Base-by-base conservation (phyloP, 1,140 invertebrate genomes). In the Bilobella aurantiaca region DNA sequence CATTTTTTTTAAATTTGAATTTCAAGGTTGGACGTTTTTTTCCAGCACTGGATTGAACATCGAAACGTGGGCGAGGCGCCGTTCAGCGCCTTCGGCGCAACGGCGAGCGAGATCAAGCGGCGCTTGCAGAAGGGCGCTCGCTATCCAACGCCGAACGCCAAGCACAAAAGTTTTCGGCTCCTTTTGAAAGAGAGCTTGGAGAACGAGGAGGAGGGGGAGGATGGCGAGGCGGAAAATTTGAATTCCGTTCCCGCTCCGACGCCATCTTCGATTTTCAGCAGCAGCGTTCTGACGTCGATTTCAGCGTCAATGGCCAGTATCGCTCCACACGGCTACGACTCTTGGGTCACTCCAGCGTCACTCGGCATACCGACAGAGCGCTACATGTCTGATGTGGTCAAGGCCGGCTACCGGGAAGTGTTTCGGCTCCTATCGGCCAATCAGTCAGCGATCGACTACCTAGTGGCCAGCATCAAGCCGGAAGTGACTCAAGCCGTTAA, bases 401-500 rank as follows among this genome's bases (percentile, higher is more conserved):
- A 31, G 18, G 27, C 25, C 3, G 62, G 37, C 3, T 64, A 64
- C 32, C 46, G 49, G n/a, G 62, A 56, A 57, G 49, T 64, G 28
- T 29, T 64, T 12, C 46, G 62, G 1, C 21, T 64, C 27, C 12
- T 64, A 12, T 31, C n/a, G 12, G n/a, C 49, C 2, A 56, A 64
- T 32, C 47, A 32, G 8, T 18, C 3, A 12, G 28, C 49, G 16
- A 23, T 64, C 28, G 8, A 57, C 25, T 64, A 47, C 27, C 18
- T 64, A n/a, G 23, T 18, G 8, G 12, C 21, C 21, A 5, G 57
- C 16, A 56, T 64, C 12, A 53, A 29, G 34, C 25, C 62, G 14
- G 47, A 64, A 64, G 62, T 64, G 28, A 64, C 62, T 2, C 25
- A 56, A 32, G 63, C 64, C 1, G 58, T 65, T 2, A 65, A 65